Evolutionary conservation across 2,888 invertebrate species (phyloP).

Genomic region (Scrobipalpa atriplicella): DNA sequence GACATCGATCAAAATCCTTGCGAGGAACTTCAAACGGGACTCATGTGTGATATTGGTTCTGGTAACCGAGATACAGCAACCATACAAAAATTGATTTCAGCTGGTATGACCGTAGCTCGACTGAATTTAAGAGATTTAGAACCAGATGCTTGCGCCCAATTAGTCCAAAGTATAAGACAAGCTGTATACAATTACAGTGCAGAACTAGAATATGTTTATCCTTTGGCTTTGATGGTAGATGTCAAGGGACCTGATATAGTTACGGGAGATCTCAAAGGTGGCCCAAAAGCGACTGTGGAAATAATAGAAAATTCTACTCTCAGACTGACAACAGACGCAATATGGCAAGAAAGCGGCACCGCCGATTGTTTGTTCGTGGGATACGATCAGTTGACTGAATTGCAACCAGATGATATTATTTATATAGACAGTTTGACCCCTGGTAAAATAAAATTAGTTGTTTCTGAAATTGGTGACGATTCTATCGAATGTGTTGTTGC

Average conservation of each 20-base stretch:
- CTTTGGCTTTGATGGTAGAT: constrained; percentile 72
- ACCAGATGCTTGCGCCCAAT: constrained; percentile 68
- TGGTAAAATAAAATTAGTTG: constrained; percentile 63
- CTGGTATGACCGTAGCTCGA: constrained; percentile 75
- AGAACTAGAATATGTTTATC: constrained; percentile 74
- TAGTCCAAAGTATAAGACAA: constrained; percentile 73
- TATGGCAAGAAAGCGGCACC: constrained; percentile 80
- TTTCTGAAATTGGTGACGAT: constrained; percentile 68
- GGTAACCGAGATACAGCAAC: constrained; percentile 63
- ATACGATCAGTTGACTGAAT: constrained; percentile 77
- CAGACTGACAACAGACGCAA: constrained; percentile 76
- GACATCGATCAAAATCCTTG: constrained; percentile 64
- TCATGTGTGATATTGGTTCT: constrained; percentile 75
- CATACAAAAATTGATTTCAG: constrained; percentile 71
- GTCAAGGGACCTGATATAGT: constrained; percentile 69
- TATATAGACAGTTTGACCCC: constrained; percentile 71
- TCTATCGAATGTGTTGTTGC: constrained; percentile 78
- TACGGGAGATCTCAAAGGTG: constrained; percentile 71
- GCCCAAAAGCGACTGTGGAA: constrained; percentile 62
- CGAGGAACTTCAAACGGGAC: constrained; percentile 71
- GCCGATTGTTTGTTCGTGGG: constrained; percentile 80
- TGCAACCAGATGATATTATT: constrained; percentile 75
- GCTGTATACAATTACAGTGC: constrained; percentile 76
- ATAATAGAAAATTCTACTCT: constrained; percentile 63
- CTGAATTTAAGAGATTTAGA: constrained; percentile 71